Evolutionary conservation across 2,113 vertebrate genomes (phyloP), one percentile per base, ranked within the genome.

Genomic region (Pseudopipra pipra): DNA sequence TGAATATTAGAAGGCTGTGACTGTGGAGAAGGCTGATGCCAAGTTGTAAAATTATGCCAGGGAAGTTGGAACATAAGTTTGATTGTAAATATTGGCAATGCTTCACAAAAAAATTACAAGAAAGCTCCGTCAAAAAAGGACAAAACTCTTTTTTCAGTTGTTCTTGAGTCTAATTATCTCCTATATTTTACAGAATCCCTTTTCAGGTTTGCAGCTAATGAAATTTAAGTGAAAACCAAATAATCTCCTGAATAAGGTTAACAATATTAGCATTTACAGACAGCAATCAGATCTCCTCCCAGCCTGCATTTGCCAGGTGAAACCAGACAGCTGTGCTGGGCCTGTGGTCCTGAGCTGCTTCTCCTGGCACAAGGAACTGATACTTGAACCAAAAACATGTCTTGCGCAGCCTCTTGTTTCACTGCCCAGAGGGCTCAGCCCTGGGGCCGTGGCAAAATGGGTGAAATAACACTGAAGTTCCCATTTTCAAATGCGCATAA

Each of bases 41-140:
- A 95, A 70, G 76, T 77, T 79, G 85, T 79, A 70, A 90, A 83
- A 92, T 63, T 73, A 43, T 7, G 11, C 83, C 93, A 85, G 43
- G 51, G 87, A 93, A 81, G 62, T 3, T 73, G 72, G 71, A 97
- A 82, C 90, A 87, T 49, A 97, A 93, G 89, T 93, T 94, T 73
- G 54, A 73, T 55, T 73, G 92, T 58, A 97, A 98, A 97, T 91
- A 96, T 73, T 98, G 96, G 94, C 95, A 96, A 71, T 93, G 65
- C 28, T 30, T 47, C 83, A 55, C 75, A 55, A 96, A 96, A 97
- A 95, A 89, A 79, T n/a, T 16, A 55, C 49, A 92, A 80, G 77
- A 72, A 39, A 75, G 21, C 44, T 94, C 51, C 58, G 87, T 47
- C 58, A 62, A 92, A 67, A 80, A 90, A 93, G 31, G 13, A 83